Conservation (phyloP, 92 coral and sea anemone genomes). For the Galaxea fascicularis region DNA sequence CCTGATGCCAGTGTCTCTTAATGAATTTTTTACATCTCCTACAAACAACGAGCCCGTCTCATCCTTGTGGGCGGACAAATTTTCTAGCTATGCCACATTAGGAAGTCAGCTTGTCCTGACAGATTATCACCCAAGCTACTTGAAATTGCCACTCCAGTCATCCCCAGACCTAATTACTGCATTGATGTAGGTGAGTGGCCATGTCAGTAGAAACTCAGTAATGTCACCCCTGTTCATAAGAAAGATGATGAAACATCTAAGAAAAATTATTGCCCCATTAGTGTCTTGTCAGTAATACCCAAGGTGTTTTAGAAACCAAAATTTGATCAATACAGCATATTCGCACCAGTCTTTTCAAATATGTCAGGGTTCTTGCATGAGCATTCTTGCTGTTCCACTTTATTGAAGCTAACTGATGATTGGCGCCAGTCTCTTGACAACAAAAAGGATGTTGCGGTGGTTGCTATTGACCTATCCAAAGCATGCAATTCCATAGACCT, state of each 20-base stretch:
- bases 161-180: slow-evolving; percentile 32
- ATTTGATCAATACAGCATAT: slow-evolving; percentile 26
- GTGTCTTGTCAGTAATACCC: slow-evolving; percentile 34
- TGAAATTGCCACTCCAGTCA: background rate
- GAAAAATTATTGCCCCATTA: slow-evolving; percentile 57
- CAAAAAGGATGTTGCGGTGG: too few relatives aligned
- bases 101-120: slow-evolving; percentile 41
- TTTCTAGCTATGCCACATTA: slow-evolving; percentile 5
- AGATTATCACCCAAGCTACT: slow-evolving; percentile 27
- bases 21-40: slow-evolving; percentile 37
- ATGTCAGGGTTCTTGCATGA: too few relatives aligned
- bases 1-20: background rate
- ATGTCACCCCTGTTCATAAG: too few relatives aligned
- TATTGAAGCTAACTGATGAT: slow-evolving; percentile 4
- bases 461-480: too few relatives aligned
- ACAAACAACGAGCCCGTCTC: background rate
- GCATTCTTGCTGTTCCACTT: too few relatives aligned
- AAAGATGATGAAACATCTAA: slow-evolving; percentile 29
- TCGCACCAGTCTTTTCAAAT: too few relatives aligned
- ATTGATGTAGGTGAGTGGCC: slow-evolving; percentile 38
- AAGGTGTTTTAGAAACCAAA: slow-evolving; percentile 40
- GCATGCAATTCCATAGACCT: too few relatives aligned
- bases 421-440: too few relatives aligned
- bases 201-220: slow-evolving; percentile 36
- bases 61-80: slow-evolving; percentile 22